Base-by-base conservation (phyloP, 2,888 invertebrate genomes). In the Anodontia alba region DNA sequence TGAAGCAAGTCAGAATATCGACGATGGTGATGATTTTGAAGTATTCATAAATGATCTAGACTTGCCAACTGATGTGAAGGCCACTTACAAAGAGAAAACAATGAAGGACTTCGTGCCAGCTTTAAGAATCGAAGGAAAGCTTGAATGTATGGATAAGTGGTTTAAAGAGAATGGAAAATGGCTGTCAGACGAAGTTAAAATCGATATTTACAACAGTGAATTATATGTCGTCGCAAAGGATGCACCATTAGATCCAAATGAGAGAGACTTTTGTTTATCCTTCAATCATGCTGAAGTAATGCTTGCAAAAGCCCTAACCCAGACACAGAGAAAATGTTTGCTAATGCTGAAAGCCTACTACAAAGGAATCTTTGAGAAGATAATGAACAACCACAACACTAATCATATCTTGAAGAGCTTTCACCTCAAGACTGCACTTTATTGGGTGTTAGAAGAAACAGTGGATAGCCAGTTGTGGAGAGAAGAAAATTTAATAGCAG, bases 31-130 rank as follows among this genome's bases (percentile, higher is more conserved):
- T 0, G 20, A 68, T 15, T 17, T 17, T 0, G 15, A 17, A 26
- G 23, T 10, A 29, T n/a, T n/a, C 20, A 42, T 31, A 3, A 36
- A 42, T 51, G 20, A 66, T 42, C 17, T 57, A 33, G 33, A 70
- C 17, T 23, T 54, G 29, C 43, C 70, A 26, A 26, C 36, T 62
- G 46, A n/a, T 36, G 43, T 46, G 20, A 38, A 10, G 15, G 57
- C 42, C 2, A 51, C 67, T 20, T 88, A 81, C 51, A 31, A 54
- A 17, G 76, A 78, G 1, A 86, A 78, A 68, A 73, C 81, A 15
- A 81, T 75, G 15, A 87, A 82, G 70, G 88, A 88, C 78, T 88
- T 85, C 49, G 85, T 88, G 68, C 83, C 86, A 7, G 83, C 85
- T 0, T 57, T 87, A 10, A 73, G 70, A 67, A 49, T 88, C 15